phyloP scores from a whole-genome alignment of 2,797 vertebrate species.

The Hoplostethus mediterraneus region DNA sequence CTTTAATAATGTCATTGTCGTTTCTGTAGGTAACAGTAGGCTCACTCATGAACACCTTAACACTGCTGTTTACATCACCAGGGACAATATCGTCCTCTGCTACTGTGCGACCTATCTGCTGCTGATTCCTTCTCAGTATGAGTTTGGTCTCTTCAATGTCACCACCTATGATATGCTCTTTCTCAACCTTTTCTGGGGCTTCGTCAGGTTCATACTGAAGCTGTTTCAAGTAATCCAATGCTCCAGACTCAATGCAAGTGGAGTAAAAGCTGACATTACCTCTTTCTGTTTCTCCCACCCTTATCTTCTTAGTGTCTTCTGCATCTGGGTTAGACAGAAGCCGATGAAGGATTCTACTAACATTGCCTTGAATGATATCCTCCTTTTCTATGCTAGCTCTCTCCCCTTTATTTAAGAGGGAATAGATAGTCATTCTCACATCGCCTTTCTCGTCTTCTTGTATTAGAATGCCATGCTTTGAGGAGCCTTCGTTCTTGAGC shows the following conservation, averaged over 20 bases:
- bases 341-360: conserved; percentile 87
- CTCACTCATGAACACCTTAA: conserved; percentile 90
- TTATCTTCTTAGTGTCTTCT: conserved; percentile 82
- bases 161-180: conserved; percentile 88
- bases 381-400: conserved; percentile 78
- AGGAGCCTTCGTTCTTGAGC: conserved; percentile 83
- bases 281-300: conserved; percentile 87
- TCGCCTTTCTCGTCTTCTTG: conserved; percentile 95
- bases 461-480: conserved; percentile 92
- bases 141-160: conserved; percentile 90
- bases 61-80: conserved; percentile 88
- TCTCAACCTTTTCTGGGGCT: conserved; percentile 62
- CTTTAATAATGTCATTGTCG: conserved; percentile 89
- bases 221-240: conserved; percentile 91
- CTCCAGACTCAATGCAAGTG: conserved; percentile 94
- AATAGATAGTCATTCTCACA: conserved; percentile 94
- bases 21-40: conserved; percentile 80
- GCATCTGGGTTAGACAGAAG: conserved; percentile 85
- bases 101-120: conserved; percentile 87
- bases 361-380: conserved; percentile 89
- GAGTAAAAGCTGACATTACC: conserved; percentile 96
- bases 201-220: conserved; percentile 85
- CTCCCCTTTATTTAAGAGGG: conserved; percentile 89
- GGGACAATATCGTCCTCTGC: conserved; percentile 90
- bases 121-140: conserved; percentile 85